Base-by-base conservation (phyloP, 2,113 vertebrate genomes). In the Vimba vimba region DNA sequence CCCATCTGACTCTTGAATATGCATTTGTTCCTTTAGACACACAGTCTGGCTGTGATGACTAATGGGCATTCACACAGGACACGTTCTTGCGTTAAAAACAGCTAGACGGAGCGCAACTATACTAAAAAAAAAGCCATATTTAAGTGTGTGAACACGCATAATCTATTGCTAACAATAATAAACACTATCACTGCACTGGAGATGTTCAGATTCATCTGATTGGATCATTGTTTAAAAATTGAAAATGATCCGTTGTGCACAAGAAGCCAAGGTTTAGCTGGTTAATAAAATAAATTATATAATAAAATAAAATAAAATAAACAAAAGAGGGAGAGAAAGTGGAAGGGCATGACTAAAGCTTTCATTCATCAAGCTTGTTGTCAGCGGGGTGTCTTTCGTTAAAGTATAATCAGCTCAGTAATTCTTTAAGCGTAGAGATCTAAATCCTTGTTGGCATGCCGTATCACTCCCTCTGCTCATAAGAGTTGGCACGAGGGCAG, bases 401-500 rank as follows among this genome's bases (percentile, higher is more conserved):
- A 71, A 64, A 74, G 80, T 57, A 76, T 87, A 84, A 81, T 89
- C 84, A 69, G 39, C 55, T 69, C 82, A 47, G 76, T 64, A 87
- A 87, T 83, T 66, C 84, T 68, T 59, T 43, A 27, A 76, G 76
- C 36, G 25, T 73, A 50, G 66, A 87, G 57, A 79, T 85, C 13
- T 27, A 87, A 87, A 79, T 87, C 83, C 88, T 33, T 83, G 74
- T 83, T 85, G 83, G 57, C 79, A 69, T 77, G 64, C 71, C 25
- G 62, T 45, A 66, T 86, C 80, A 82, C 62, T 74, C 77, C 13
- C 27, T 45, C 43, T 39, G 33, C 80, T 62, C 82, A 84, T 75
- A 62, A 74, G 83, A 73, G 52, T 74, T 77, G 47, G 43, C 43
- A 52, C 1, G 27, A 39, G 82, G 66, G 57, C 36, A 39, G 47